Conservation (phyloP, 2,888 invertebrate species). For the Tenthredo livida region DNA sequence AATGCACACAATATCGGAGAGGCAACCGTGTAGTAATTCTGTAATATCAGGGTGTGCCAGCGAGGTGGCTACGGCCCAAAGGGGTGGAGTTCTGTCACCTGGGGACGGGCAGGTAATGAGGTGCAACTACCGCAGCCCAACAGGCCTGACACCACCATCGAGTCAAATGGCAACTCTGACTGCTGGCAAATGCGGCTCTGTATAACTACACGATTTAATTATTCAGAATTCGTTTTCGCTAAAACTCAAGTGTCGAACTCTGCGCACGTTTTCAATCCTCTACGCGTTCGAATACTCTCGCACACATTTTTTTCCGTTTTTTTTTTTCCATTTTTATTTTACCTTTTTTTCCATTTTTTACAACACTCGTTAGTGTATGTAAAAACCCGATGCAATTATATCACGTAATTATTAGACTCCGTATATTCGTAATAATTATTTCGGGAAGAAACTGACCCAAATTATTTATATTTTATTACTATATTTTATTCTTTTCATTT, state of each 20-base stretch:
- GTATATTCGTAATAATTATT: background rate
- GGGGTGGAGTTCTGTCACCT: constrained; percentile 60
- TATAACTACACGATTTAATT: constrained; percentile 65
- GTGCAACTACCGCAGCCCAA: constrained; percentile 67
- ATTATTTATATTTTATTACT: background rate
- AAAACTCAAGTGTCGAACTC: constrained; percentile 44
- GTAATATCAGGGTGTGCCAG: constrained; percentile 69
- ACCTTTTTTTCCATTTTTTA: background rate
- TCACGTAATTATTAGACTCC: background rate
- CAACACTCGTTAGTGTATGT: background rate
- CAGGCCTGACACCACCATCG: constrained; percentile 60
- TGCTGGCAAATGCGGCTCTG: background rate
- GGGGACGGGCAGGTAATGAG: constrained; percentile 71
- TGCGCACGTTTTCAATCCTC: constrained; percentile 9
- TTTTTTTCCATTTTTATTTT: background rate
- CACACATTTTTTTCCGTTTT: background rate
- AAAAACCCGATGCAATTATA: background rate
- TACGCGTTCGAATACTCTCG: background rate
- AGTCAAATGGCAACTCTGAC: constrained; percentile 62
- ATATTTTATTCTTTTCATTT: background rate
- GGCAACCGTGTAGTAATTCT: constrained; percentile 66
- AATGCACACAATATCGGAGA: constrained; percentile 59
- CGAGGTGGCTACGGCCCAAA: constrained; percentile 50
- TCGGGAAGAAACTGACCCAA: background rate
- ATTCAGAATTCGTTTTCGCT: constrained; percentile 58